These are phyloP conservation scores for Planococcus citri DNA, from an alignment of 1,140 invertebrate genomes.

Conservation along the genomic window DNA sequence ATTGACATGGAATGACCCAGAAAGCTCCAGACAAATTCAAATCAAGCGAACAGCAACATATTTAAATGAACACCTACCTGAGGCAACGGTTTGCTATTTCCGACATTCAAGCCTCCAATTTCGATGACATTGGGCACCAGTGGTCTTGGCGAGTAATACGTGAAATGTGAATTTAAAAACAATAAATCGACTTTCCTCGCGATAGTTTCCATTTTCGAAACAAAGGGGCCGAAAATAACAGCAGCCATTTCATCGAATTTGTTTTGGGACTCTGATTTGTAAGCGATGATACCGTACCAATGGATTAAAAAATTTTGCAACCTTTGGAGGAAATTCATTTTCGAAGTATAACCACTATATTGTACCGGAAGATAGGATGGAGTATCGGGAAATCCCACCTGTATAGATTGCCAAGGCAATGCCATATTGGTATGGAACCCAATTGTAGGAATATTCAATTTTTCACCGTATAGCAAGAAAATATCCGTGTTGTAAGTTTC, in stretches of 20 bases:
- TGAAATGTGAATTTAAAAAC: slow-evolving; percentile 39
- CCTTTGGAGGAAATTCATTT: slow-evolving; percentile 9
- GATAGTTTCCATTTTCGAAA: slow-evolving; percentile 38
- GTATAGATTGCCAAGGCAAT: slow-evolving; percentile 44
- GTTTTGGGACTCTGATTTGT: not conserved
- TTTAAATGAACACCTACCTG: slow-evolving; percentile 30
- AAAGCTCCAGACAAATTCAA: too few relatives aligned
- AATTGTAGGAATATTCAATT: slow-evolving; percentile 40
- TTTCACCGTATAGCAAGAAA: slow-evolving; percentile 30
- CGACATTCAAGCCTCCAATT: slow-evolving; percentile 42
- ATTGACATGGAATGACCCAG: too few relatives aligned
- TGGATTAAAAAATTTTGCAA: not conserved
- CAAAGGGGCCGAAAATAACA: slow-evolving; percentile 13
- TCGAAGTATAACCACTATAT: not conserved
- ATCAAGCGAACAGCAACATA: too few relatives aligned
- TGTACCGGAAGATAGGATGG: slow-evolving; percentile 24
- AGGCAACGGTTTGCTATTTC: slow-evolving; percentile 17
- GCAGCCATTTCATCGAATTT: not conserved
- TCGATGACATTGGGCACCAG: slow-evolving; percentile 47
- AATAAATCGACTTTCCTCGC: slow-evolving; percentile 44
- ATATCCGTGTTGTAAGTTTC: slow-evolving; percentile 29
- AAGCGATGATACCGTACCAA: not conserved
- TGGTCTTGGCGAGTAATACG: slow-evolving; percentile 36
- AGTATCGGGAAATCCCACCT: slow-evolving; percentile 26
- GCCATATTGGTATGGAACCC: slow-evolving; percentile 40